These are phyloP conservation scores for Halisarca cf. caerulea DNA, from an alignment of 37 sponge, comb jelly and placozoan species.

Conservation along the genomic window DNA sequence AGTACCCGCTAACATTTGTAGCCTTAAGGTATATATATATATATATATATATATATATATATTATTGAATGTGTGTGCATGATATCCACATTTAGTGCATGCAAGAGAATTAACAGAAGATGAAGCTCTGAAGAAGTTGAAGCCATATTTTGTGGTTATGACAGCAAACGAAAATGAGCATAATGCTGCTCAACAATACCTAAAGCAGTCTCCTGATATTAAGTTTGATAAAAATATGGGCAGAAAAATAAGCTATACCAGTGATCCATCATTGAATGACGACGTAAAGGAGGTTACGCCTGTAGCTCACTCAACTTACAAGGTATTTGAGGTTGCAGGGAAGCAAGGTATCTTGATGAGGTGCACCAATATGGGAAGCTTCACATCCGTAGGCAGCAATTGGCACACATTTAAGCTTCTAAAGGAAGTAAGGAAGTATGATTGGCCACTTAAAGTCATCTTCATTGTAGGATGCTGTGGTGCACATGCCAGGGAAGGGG, in stretches of 20 bases:
- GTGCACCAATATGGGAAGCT: not conserved
- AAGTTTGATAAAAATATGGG: not conserved
- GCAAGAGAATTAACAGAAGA: no score
- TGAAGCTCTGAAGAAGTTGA: no score
- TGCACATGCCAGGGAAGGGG: not conserved
- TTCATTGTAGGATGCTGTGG: slow-evolving; percentile 9
- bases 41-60: no score
- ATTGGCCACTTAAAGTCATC: slow-evolving; percentile 3
- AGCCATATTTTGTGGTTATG: not conserved
- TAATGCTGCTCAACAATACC: not conserved
- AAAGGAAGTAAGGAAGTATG: not conserved
- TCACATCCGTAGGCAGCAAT: not conserved
- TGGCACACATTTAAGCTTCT: not conserved
- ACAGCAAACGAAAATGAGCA: not conserved
- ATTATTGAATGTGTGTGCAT: no score
- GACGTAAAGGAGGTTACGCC: not conserved
- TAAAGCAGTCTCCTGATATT: not conserved
- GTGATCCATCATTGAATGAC: not conserved
- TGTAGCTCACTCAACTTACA: not conserved
- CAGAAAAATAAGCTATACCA: no score
- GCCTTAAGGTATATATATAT: no score
- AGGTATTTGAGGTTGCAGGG: not conserved
- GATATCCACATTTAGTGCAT: no score
- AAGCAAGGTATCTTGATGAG: not conserved
- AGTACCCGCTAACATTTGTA: no score